Percentiles rank a stretch among this genome's conserved stretches.
These are phyloP conservation scores for Watsonalla cultraria DNA, from an alignment of 2,888 invertebrate species.

Conservation along the genomic window DNA sequence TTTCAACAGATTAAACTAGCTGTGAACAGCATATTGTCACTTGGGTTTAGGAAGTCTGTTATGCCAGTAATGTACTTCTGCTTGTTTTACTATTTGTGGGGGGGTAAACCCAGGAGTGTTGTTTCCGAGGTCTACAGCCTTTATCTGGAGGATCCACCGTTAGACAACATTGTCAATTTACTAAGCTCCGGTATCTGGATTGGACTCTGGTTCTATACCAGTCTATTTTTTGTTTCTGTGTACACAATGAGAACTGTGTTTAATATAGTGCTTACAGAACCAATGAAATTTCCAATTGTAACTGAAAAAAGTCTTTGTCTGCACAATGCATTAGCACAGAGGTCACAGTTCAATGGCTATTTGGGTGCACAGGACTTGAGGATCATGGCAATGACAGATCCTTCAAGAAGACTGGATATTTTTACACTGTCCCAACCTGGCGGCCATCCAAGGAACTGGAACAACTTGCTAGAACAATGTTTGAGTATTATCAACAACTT, in stretches of 20 bases:
- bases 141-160: conserved; percentile 70
- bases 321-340: conserved; percentile 79
- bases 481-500: conserved; percentile 81
- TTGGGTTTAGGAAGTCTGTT: conserved; percentile 78
- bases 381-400: conserved; percentile 81
- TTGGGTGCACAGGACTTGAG: conserved; percentile 87
- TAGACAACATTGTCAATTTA: conserved; percentile 69
- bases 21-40: conserved; percentile 75
- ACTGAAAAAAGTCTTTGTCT: conserved; percentile 73
- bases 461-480: conserved; percentile 82
- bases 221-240: conserved; percentile 84
- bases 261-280: conserved; percentile 84
- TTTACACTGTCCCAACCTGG: conserved; percentile 89
- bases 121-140: conserved; percentile 76
- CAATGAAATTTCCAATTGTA: conserved; percentile 81
- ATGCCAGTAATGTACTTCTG: conserved; percentile 81
- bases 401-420: conserved; percentile 79
- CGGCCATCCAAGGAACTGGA: conserved; percentile 94
- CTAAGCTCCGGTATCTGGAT: conserved; percentile 74
- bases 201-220: conserved; percentile 83
- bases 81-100: conserved; percentile 80
- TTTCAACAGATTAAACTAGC: conserved; percentile 82
- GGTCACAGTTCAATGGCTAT: conserved; percentile 84
- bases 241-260: conserved; percentile 85
- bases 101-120: conserved; percentile 71